Evolutionary conservation across 2,797 vertebrate species (phyloP), one percentile per base, ranked within the genome.

Genomic region (Fistularia tabacaria): DNA sequence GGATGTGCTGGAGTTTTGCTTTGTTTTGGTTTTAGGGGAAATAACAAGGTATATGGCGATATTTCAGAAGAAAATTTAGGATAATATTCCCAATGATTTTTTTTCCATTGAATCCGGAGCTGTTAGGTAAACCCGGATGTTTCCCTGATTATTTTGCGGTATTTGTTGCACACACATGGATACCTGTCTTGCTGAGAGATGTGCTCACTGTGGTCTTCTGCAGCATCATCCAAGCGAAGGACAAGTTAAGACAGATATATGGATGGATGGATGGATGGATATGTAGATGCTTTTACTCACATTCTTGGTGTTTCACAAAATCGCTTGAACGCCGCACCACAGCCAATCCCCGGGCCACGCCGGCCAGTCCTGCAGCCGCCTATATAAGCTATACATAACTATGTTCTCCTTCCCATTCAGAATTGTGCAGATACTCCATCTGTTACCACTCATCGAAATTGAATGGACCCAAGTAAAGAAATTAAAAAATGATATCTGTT

Each of bases 401-500:
- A 53, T 75, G 66, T 77, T 63, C 74, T 64, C 53, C 39, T 9
- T 52, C 37, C 14, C 15, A 81, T 80, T 81, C 75, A 77, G 10
- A 84, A 84, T 73, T 64, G 74, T 62, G 66, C 66, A 71, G 66
- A 79, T 67, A 63, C 73, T 72, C 78, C 79, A 84, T 87, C 81
- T 85, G 82, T 71, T 74, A 54, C 70, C 39, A 40, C 69, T 79
- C 73, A 76, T 77, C 75, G 73, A 64, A 81, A 81, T 74, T 75
- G 57, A 61, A 74, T 55, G 42, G 49, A 74, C 79, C 60, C 43
- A 52, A 52, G 55, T 41, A 66, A 67, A 66, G 42, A 73, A 73
- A 83, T 79, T 80, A 79, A 74, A 81, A 69, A 71, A 83, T 77
- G 57, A 81, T 81, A 51, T 77, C 66, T 72, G 73, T 81, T 83